Conservation (phyloP, 2,113 vertebrate species). For the Onychostoma macrolepis region DNA sequence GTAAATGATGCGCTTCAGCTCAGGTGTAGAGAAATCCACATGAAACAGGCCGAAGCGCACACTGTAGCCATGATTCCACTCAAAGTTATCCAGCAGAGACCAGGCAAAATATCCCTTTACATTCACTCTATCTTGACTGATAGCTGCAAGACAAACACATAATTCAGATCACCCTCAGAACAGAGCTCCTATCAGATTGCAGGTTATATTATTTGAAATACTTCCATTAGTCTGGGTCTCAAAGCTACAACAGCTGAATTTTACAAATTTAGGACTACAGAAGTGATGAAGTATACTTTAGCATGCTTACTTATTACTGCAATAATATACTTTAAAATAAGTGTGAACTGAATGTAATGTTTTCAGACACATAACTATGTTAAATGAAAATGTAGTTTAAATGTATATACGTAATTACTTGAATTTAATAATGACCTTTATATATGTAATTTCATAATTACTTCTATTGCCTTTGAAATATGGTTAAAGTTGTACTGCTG, state of each 20-base stretch:
- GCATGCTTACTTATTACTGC: not conserved
- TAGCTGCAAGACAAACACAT: slow-evolving; percentile 62
- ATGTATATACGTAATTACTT: not conserved
- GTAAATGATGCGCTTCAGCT: slow-evolving; percentile 72
- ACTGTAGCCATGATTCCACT: slow-evolving; percentile 77
- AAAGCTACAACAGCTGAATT: not conserved
- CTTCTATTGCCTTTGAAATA: not conserved
- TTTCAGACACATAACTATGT: not conserved
- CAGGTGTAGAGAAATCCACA: slow-evolving; percentile 74
- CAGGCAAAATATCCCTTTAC: slow-evolving; percentile 76
- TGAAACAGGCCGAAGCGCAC: slow-evolving; percentile 82
- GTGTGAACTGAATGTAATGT: not conserved
- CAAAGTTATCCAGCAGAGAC: slow-evolving; percentile 84
- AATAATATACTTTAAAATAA: not conserved
- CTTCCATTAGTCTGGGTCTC: not conserved
- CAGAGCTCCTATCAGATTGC: not conserved
- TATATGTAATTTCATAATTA: not conserved
- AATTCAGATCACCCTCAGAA: not conserved
- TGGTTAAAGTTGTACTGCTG: not conserved
- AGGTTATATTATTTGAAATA: not conserved
- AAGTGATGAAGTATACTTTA: not conserved
- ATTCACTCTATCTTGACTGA: slow-evolving; percentile 71
- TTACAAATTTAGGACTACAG: not conserved
- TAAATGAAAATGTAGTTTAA: not conserved
- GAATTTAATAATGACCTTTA: not conserved